Percentiles rank a stretch among this genome's conserved stretches.
phyloP scores from a whole-genome alignment of 2,888 invertebrate genomes.

The Nasonia oneida region DNA sequence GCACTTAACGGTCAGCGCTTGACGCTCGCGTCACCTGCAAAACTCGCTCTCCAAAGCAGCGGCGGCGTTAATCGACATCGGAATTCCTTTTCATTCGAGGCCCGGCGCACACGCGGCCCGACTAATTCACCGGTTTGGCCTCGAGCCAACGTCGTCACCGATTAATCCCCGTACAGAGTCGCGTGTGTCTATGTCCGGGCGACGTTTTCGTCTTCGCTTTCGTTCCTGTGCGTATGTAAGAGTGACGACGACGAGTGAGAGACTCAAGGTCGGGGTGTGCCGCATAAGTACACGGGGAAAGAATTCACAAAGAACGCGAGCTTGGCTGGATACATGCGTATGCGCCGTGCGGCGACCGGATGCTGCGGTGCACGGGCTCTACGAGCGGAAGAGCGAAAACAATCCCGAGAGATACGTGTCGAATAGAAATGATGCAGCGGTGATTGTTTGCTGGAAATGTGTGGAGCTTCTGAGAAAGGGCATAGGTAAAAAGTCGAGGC shows the following conservation, averaged over 20 bases:
- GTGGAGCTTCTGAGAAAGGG: background rate
- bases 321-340: background rate
- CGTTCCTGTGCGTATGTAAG: background rate
- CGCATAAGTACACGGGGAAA: background rate
- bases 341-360: background rate
- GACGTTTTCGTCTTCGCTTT: background rate
- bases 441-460: constrained; percentile 9
- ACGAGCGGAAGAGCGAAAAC: constrained; percentile 31
- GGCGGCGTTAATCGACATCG: constrained; percentile 49
- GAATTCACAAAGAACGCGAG: constrained; percentile 13
- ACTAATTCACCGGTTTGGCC: constrained; percentile 49
- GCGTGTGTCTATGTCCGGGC: background rate
- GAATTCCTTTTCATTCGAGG: constrained; percentile 52
- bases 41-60: background rate
- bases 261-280: constrained; percentile 32
- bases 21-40: background rate
- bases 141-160: constrained; percentile 52
- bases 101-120: background rate
- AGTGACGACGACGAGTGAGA: background rate
- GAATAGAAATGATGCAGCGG: constrained; percentile 21
- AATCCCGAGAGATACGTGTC: constrained; percentile 12
- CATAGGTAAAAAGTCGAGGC: background rate
- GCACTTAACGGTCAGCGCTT: constrained; percentile 6
- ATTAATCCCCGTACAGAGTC: constrained; percentile 35
- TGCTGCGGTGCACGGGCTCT: background rate